Evolutionary conservation across 2,888 invertebrate genomes (phyloP).

Genomic region (Homarus gammarus): DNA sequence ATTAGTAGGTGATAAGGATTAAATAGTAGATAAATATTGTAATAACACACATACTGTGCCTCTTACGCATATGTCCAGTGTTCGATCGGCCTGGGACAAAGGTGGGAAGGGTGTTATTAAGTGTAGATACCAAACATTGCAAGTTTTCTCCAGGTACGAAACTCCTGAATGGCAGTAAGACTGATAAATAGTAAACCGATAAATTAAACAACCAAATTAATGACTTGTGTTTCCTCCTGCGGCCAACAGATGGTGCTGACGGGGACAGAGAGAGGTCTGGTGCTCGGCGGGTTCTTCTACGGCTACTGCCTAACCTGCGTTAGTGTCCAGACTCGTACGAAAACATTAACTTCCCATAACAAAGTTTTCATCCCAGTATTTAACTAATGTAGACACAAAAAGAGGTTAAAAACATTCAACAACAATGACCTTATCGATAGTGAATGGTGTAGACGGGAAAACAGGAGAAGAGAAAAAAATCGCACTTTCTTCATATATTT

Average conservation of each 20-base stretch:
- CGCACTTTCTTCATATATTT: too few relatives aligned
- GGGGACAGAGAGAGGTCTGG: slow-evolving; percentile 28
- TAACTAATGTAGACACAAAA: too few relatives aligned
- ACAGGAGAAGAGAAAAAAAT: too few relatives aligned
- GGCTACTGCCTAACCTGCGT: slow-evolving; percentile 45
- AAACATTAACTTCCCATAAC: too few relatives aligned
- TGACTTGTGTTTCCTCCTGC: background rate
- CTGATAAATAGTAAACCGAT: background rate
- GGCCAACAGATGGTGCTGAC: slow-evolving; percentile 4
- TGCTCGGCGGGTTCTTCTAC: slow-evolving; percentile 54
- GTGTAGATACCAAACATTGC: background rate
- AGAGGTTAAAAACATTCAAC: too few relatives aligned
- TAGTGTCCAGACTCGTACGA: too few relatives aligned
- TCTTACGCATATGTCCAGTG: background rate
- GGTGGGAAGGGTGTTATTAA: background rate
- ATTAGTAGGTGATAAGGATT: too few relatives aligned
- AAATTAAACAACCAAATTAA: background rate
- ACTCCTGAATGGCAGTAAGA: background rate
- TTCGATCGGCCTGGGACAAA: background rate
- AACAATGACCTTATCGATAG: too few relatives aligned
- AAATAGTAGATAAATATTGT: too few relatives aligned
- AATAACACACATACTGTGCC: background rate
- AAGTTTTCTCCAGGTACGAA: background rate
- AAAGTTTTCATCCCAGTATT: too few relatives aligned
- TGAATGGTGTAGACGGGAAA: too few relatives aligned